Conservation (phyloP, 1,140 invertebrate species). For the Colletes latitarsis region DNA sequence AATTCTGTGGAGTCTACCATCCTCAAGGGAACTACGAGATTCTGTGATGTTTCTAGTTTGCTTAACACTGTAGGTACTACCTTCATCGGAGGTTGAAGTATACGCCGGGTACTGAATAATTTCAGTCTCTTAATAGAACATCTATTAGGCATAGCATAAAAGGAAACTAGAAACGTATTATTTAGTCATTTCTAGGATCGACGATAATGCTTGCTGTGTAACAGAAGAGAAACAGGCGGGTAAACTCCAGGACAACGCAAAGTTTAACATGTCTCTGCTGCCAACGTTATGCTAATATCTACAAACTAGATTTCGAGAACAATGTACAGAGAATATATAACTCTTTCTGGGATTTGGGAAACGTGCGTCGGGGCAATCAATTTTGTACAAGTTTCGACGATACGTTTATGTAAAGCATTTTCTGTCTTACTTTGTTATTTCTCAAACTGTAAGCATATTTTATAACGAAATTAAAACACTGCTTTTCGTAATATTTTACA, state of each 20-base stretch:
- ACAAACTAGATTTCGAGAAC: background rate
- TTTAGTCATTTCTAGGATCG: background rate
- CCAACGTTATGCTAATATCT: background rate
- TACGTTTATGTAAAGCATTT: background rate
- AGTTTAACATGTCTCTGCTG: background rate
- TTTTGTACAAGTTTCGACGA: background rate
- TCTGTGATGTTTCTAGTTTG: too few relatives aligned
- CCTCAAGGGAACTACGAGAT: too few relatives aligned
- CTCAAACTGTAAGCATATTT: too few relatives aligned
- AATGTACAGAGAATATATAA: background rate
- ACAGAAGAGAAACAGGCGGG: background rate
- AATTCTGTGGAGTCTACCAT: too few relatives aligned
- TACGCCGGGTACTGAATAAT: background rate
- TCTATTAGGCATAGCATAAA: background rate
- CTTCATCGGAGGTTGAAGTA: background rate
- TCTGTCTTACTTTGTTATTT: too few relatives aligned
- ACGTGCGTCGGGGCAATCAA: background rate
- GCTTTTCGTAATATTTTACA: too few relatives aligned
- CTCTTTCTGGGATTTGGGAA: background rate
- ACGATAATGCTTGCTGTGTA: background rate
- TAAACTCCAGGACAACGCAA: slow-evolving; percentile 10
- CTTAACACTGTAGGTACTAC: background rate
- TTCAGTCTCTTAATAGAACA: background rate
- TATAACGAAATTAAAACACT: too few relatives aligned
- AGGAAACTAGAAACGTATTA: background rate